A percentile compares a stretch with the other conserved stretches of the same genome.
Conservation (phyloP, 2,113 vertebrate species). For the Romanogobio albipinnatus region DNA sequence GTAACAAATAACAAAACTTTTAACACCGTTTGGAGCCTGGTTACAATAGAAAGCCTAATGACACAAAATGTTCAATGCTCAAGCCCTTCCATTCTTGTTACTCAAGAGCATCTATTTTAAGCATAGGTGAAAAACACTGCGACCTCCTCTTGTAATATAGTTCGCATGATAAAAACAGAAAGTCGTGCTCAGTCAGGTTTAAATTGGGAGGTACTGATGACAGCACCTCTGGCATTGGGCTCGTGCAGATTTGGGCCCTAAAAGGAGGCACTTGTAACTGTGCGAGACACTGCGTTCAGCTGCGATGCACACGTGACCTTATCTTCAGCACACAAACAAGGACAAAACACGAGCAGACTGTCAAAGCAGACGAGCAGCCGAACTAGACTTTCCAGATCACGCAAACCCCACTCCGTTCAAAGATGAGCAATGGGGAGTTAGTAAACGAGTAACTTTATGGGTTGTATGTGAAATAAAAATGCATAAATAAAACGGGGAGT, state of each 20-base stretch:
- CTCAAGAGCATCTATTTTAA: constrained; percentile 21
- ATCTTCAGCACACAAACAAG: constrained; percentile 67
- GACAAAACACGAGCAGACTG: not conserved
- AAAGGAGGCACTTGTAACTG: constrained; percentile 61
- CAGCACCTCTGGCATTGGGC: constrained; percentile 43
- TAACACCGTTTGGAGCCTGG: not conserved
- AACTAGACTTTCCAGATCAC: not conserved
- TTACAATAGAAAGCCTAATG: not conserved
- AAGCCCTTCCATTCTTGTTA: not conserved
- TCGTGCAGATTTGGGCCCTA: constrained; percentile 47
- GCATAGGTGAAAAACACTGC: not conserved
- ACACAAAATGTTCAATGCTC: not conserved
- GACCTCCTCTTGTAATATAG: not conserved
- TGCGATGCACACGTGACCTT: constrained; percentile 71
- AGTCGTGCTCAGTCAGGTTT: not conserved
- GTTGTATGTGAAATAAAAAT: not conserved
- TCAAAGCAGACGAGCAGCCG: constrained; percentile 24
- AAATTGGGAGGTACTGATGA: not conserved
- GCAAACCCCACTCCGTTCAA: not conserved
- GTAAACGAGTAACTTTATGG: not conserved
- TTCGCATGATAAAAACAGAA: not conserved
- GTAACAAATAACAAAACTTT: not conserved
- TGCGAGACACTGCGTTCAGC: constrained; percentile 43
- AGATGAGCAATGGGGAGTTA: not conserved
- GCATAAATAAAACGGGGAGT: not conserved